Conservation (phyloP, 2,888 invertebrate genomes). For the Mythimna lalbum region DNA sequence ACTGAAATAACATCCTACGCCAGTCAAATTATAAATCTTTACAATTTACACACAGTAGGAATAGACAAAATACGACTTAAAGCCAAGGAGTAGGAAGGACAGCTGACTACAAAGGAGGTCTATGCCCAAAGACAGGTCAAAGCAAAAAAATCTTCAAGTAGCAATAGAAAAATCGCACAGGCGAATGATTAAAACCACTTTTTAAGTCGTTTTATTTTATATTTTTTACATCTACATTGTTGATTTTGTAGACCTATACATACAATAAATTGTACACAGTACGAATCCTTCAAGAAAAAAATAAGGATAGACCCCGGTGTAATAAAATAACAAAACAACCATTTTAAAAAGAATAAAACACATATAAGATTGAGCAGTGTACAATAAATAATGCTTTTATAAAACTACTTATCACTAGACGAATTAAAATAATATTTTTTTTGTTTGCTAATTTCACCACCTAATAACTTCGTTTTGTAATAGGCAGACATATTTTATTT, state of each 20-base stretch:
- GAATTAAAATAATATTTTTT: slow-evolving; percentile 54
- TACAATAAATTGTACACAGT: slow-evolving; percentile 40
- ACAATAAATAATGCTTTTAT: slow-evolving; percentile 77
- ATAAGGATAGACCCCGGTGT: slow-evolving; percentile 55
- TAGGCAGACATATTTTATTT: slow-evolving; percentile 38
- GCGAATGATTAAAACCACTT: slow-evolving; percentile 53
- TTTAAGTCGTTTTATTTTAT: slow-evolving; percentile 38
- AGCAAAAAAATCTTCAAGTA: slow-evolving; percentile 4
- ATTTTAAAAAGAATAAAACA: slow-evolving; percentile 65
- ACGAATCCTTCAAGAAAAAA: slow-evolving; percentile 37
- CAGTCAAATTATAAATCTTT: slow-evolving; percentile 45
- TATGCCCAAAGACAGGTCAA: slow-evolving; percentile 33
- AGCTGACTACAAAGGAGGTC: slow-evolving; percentile 31
- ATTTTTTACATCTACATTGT: slow-evolving; percentile 44
- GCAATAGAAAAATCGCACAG: slow-evolving; percentile 20
- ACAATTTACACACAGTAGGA: slow-evolving; percentile 50
- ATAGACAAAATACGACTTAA: slow-evolving; percentile 45
- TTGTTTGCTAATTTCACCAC: slow-evolving; percentile 51
- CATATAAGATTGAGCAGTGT: slow-evolving; percentile 80
- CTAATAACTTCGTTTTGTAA: slow-evolving; percentile 28
- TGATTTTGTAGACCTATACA: slow-evolving; percentile 53
- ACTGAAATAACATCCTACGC: slow-evolving; percentile 56
- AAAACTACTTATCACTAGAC: slow-evolving; percentile 78
- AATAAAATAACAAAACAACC: slow-evolving; percentile 57
- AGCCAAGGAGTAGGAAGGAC: slow-evolving; percentile 39